A percentile compares a stretch with the other conserved stretches of the same genome.
Conservation (phyloP, 1,140 invertebrate species). For the Cyclina sinensis region DNA sequence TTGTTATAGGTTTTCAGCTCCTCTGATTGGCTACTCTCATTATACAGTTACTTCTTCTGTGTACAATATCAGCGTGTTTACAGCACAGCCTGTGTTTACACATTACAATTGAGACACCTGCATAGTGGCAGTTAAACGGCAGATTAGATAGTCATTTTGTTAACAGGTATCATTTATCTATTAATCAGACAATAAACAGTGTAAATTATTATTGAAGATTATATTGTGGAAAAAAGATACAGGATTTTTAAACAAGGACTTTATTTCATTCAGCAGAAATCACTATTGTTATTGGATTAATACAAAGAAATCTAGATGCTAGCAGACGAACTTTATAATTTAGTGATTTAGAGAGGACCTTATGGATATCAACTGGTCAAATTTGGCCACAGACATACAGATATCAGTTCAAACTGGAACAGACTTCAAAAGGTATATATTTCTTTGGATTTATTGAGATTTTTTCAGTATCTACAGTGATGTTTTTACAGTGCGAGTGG, state of each 20-base stretch:
- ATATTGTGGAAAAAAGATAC: neutral
- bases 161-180: constrained; percentile 65
- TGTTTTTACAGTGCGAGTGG: neutral
- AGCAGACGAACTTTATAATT: constrained; percentile 55
- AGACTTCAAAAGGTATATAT: constrained; percentile 61
- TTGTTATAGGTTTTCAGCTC: constrained; percentile 38
- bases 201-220: constrained; percentile 27
- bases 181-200: constrained; percentile 40
- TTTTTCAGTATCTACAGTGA: neutral
- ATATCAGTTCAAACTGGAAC: constrained; percentile 65
- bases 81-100: constrained; percentile 65
- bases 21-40: constrained; percentile 61
- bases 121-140: constrained; percentile 52
- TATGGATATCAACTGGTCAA: constrained; percentile 69
- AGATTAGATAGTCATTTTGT: constrained; percentile 63
- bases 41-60: constrained; percentile 54
- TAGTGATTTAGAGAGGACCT: constrained; percentile 42
- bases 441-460: neutral
- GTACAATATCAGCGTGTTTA: constrained; percentile 66
- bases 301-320: constrained; percentile 49
- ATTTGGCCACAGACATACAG: constrained; percentile 66
- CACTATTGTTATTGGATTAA: constrained; percentile 43
- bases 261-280: constrained; percentile 55
- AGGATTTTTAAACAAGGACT: constrained; percentile 40
- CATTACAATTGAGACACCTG: constrained; percentile 61